These are phyloP conservation scores for Trachymyrmex cornetzi DNA, from an alignment of 1,140 invertebrate genomes.

Conservation along the genomic window DNA sequence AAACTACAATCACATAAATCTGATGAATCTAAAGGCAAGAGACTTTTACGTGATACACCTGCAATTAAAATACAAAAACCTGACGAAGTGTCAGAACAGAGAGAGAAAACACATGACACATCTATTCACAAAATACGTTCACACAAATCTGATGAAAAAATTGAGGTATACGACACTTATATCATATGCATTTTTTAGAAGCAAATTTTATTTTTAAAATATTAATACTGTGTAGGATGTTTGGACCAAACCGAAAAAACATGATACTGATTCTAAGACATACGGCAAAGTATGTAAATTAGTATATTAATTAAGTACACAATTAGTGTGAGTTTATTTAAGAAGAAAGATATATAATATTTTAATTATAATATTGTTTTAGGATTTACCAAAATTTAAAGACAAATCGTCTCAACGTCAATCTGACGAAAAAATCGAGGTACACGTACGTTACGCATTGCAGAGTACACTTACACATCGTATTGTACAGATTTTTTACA, in stretches of 20 bases:
- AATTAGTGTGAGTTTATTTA: neutral
- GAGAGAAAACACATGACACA: slow-evolving; percentile 5
- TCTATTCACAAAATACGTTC: neutral
- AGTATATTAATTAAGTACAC: slow-evolving; percentile 12
- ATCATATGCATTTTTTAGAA: neutral
- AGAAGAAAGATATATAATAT: neutral
- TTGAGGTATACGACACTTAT: slow-evolving; percentile 48
- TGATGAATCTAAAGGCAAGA: slow-evolving; percentile 20
- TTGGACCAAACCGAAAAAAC: slow-evolving; percentile 41
- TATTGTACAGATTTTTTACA: neutral
- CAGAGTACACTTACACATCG: neutral
- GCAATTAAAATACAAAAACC: slow-evolving; percentile 27
- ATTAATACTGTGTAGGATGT: slow-evolving; percentile 57
- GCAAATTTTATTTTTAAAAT: neutral
- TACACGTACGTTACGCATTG: slow-evolving; percentile 15
- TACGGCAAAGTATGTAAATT: slow-evolving; percentile 43
- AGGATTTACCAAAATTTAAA: slow-evolving; percentile 19
- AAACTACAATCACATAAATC: slow-evolving; percentile 10
- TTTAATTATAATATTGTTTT: slow-evolving; percentile 47
- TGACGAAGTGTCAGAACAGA: neutral
- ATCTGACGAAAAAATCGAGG: slow-evolving; percentile 39
- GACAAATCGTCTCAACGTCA: neutral
- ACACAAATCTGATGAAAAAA: slow-evolving; percentile 9
- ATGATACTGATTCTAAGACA: neutral
- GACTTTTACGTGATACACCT: slow-evolving; percentile 3